Percentiles rank a stretch among this genome's conserved stretches.
Evolutionary conservation across 2,888 invertebrate genomes (phyloP).

Genomic region (Cylloceria caligata): DNA sequence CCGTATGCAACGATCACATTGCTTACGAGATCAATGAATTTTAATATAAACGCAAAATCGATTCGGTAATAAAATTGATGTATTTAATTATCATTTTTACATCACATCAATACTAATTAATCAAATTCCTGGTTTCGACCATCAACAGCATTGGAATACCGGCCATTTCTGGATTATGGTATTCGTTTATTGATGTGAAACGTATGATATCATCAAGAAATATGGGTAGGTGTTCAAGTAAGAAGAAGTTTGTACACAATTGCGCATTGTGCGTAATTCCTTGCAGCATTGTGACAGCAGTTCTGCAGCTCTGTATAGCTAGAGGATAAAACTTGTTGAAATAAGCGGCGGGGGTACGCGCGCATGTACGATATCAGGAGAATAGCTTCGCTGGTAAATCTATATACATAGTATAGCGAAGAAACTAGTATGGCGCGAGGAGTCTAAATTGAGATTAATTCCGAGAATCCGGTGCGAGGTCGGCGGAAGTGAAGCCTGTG

Average conservation of each 20-base stretch:
- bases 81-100: no score
- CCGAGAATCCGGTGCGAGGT: slow-evolving; percentile 52
- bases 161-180: no score
- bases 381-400: slow-evolving; percentile 22
- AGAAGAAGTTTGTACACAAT: background rate
- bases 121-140: no score
- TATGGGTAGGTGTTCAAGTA: background rate
- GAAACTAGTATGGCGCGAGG: slow-evolving; percentile 46
- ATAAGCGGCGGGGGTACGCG: background rate
- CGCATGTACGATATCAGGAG: slow-evolving; percentile 43
- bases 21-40: no score
- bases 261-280: slow-evolving; percentile 44
- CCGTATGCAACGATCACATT: no score
- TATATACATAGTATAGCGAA: slow-evolving; percentile 32
- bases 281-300: slow-evolving; percentile 5
- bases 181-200: background rate
- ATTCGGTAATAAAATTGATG: no score
- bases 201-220: background rate
- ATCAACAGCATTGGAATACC: no score
- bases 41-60: no score
- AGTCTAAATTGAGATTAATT: slow-evolving; percentile 65
- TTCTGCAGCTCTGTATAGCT: background rate
- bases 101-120: no score
- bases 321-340: slow-evolving; percentile 32
- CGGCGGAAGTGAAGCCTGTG: slow-evolving; percentile 41